Percentiles rank a stretch among this genome's conserved stretches.
Conservation (phyloP, 2,797 vertebrate species). For the Malurus splendens region DNA sequence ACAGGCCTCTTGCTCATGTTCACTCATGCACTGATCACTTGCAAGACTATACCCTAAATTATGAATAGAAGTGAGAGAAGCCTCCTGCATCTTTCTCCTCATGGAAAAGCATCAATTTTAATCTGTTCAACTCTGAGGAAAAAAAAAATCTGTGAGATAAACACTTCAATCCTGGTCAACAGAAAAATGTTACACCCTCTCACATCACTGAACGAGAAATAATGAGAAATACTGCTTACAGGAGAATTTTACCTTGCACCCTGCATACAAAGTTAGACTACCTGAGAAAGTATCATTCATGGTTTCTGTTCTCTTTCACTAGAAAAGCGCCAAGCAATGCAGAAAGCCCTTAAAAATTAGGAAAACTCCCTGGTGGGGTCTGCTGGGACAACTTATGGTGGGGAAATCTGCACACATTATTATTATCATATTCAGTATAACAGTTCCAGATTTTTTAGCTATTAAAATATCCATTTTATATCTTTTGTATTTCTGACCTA, state of each 20-base stretch:
- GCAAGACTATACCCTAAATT: background rate
- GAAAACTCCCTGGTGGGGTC: background rate
- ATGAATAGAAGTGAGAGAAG: background rate
- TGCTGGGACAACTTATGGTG: background rate
- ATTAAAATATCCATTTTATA: background rate
- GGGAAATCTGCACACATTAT: background rate
- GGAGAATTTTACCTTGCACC: background rate
- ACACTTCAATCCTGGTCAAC: background rate
- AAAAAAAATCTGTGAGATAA: background rate
- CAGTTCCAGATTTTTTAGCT: background rate
- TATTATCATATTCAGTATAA: background rate
- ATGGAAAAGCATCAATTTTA: background rate
- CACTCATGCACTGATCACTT: background rate
- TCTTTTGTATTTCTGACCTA: background rate
- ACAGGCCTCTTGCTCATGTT: background rate
- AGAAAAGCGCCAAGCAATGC: background rate
- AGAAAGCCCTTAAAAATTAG: background rate
- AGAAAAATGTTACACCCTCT: background rate
- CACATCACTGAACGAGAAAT: background rate
- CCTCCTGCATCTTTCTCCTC: background rate
- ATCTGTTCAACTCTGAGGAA: fast-evolving
- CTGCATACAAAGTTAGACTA: background rate
- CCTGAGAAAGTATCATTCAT: fast-evolving
- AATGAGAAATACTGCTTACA: background rate
- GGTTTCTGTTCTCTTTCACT: background rate